phyloP scores from a whole-genome alignment of 2,888 invertebrate species.

The Pteria penguin region DNA sequence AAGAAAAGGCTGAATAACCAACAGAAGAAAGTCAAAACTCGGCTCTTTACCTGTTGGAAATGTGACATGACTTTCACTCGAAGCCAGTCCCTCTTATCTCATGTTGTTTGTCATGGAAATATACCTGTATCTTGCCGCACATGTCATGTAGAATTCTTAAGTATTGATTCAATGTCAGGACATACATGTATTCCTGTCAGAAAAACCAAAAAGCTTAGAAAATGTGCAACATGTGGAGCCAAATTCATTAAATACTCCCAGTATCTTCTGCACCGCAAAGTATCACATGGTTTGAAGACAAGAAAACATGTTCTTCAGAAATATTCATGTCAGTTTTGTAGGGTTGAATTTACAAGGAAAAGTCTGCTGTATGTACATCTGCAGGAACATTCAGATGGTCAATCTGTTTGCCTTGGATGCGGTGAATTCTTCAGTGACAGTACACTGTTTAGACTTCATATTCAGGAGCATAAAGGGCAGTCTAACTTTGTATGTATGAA shows the following conservation, averaged over 20 bases:
- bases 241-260: too few relatives aligned
- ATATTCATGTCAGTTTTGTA: constrained; percentile 25
- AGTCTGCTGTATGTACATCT: constrained; percentile 19
- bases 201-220: neutral
- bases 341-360: constrained; percentile 16
- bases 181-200: constrained; percentile 20
- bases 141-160: constrained; percentile 24
- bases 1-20: too few relatives aligned
- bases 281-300: constrained; percentile 17
- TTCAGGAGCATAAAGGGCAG: neutral
- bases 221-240: neutral
- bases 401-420: constrained; percentile 23
- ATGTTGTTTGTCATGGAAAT: constrained; percentile 24
- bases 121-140: constrained; percentile 5
- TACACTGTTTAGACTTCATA: constrained; percentile 20
- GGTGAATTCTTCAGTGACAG: constrained; percentile 7
- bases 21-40: too few relatives aligned
- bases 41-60: too few relatives aligned
- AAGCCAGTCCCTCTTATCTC: constrained; percentile 11
- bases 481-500: constrained; percentile 11
- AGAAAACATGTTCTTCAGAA: neutral
- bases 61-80: constrained; percentile 27
- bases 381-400: constrained; percentile 27
- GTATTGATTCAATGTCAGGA: neutral
- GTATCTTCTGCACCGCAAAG: neutral